These are phyloP conservation scores for Alcedo quadribrachys DNA, from an alignment of 2,797 vertebrate species.

Conservation along the genomic window DNA sequence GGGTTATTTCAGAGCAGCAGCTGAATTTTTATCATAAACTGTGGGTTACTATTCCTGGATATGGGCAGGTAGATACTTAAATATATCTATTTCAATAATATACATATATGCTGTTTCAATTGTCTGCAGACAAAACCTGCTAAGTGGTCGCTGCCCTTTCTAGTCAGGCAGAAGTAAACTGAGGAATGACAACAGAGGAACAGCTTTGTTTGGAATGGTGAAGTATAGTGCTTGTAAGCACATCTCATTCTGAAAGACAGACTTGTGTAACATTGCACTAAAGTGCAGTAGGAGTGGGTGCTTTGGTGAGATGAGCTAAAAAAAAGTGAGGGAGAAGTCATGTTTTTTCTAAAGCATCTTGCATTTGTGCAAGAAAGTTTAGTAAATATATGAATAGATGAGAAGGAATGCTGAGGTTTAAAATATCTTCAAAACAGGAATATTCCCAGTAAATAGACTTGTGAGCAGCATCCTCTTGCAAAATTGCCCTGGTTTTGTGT, in stretches of 20 bases:
- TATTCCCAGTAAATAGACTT: neutral
- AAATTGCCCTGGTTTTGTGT: neutral
- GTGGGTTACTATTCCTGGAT: neutral
- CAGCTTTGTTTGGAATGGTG: neutral
- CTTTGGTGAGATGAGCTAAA: neutral
- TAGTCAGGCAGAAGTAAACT: neutral
- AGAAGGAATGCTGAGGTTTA: neutral
- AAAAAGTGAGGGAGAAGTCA: neutral
- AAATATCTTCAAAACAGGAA: neutral
- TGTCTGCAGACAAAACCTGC: neutral
- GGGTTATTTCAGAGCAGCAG: neutral
- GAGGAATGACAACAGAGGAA: neutral
- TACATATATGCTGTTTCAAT: accelerated
- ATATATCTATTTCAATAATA: neutral
- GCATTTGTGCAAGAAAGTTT: neutral
- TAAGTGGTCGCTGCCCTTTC: neutral
- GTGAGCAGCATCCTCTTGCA: neutral
- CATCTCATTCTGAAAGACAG: neutral
- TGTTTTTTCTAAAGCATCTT: neutral
- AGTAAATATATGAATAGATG: neutral
- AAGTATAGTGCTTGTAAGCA: neutral
- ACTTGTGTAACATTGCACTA: neutral
- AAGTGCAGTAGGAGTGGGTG: neutral
- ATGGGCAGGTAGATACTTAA: neutral
- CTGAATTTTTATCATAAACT: neutral